These are phyloP conservation scores for Pangasius mekongensis DNA, from an alignment of 2,797 vertebrate genomes.

Conservation along the genomic window DNA sequence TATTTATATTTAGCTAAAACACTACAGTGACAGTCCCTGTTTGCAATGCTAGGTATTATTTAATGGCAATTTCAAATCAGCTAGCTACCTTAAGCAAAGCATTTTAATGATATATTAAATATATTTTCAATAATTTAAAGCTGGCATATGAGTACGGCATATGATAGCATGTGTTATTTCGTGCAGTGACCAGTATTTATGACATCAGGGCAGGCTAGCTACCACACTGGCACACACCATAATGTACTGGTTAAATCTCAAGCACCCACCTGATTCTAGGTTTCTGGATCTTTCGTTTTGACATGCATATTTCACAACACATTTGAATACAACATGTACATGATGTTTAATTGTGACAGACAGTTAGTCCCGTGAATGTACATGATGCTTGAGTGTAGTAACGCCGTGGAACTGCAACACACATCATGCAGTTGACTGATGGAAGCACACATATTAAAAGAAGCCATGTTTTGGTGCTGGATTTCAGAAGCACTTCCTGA, in stretches of 20 bases:
- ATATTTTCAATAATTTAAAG: background rate
- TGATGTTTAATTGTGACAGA: slow-evolving; percentile 49
- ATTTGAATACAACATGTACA: background rate
- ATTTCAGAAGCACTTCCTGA: slow-evolving; percentile 69
- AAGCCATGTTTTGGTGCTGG: slow-evolving; percentile 57
- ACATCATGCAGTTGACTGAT: slow-evolving; percentile 67
- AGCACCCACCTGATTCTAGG: slow-evolving; percentile 61
- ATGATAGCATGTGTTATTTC: background rate
- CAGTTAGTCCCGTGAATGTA: slow-evolving; percentile 29
- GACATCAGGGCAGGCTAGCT: background rate
- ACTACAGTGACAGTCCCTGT: background rate
- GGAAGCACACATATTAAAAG: slow-evolving; percentile 55
- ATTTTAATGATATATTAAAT: background rate
- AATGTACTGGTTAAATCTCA: background rate
- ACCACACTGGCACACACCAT: background rate
- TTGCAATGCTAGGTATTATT: background rate
- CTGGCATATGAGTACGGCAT: background rate
- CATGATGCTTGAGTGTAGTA: slow-evolving; percentile 10
- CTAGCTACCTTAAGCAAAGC: background rate
- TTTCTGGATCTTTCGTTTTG: slow-evolving; percentile 20
- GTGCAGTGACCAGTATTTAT: background rate
- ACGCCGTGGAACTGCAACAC: slow-evolving; percentile 55
- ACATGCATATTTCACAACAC: slow-evolving; percentile 23
- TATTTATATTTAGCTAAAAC: background rate
- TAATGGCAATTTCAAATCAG: background rate